Conservation (phyloP, 2,888 invertebrate genomes). For the Amphimallon solstitiale region DNA sequence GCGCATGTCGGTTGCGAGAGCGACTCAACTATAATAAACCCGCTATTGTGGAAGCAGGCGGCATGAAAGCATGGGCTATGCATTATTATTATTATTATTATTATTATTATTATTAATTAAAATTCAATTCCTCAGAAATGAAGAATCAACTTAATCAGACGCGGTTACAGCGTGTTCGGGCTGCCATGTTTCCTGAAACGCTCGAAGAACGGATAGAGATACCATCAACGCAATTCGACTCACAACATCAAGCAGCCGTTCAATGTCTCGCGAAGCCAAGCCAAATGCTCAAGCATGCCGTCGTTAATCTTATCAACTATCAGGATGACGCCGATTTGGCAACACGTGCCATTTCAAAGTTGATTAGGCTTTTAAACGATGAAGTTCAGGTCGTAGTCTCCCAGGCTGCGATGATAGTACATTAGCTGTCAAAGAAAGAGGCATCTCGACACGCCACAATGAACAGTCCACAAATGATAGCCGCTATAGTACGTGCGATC, state of each 20-base stretch:
- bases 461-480: slow-evolving; percentile 96
- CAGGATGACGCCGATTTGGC: slow-evolving; percentile 98
- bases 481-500: slow-evolving; percentile 93
- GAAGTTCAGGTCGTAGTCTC: slow-evolving; percentile 97
- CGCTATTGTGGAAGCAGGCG: too few relatives aligned
- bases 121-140: slow-evolving; percentile 77
- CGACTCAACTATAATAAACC: too few relatives aligned
- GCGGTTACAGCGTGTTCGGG: slow-evolving; percentile 94
- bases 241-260: slow-evolving; percentile 94
- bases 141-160: slow-evolving; percentile 96
- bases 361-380: slow-evolving; percentile 94
- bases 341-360: slow-evolving; percentile 95
- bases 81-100: too few relatives aligned
- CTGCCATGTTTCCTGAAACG: slow-evolving; percentile 99
- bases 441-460: slow-evolving; percentile 97
- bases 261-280: slow-evolving; percentile 96
- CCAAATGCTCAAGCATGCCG: slow-evolving; percentile 97
- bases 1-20: too few relatives aligned
- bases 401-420: slow-evolving; percentile 99
- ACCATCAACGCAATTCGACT: slow-evolving; percentile 95
- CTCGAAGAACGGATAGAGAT: slow-evolving; percentile 97
- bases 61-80: too few relatives aligned
- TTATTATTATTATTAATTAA: too few relatives aligned
- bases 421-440: slow-evolving; percentile 98
- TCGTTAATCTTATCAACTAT: slow-evolving; percentile 97